These are phyloP conservation scores for Stenopsyche tienmushanensis DNA, from an alignment of 1,140 invertebrate species.

Conservation along the genomic window DNA sequence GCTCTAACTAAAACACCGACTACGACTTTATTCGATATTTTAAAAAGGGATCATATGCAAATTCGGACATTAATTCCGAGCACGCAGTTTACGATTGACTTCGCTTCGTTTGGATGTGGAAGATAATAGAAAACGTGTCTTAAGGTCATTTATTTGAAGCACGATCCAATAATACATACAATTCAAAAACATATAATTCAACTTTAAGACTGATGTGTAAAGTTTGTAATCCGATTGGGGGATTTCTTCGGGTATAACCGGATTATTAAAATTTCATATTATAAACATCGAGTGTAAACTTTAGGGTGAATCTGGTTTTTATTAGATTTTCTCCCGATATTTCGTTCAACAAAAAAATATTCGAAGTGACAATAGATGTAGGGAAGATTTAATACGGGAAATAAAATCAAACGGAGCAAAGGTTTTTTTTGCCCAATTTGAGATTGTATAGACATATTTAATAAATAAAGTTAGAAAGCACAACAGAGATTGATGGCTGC, in stretches of 20 bases:
- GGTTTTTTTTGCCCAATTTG: too few relatives aligned
- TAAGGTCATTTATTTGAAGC: neutral
- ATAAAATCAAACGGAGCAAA: too few relatives aligned
- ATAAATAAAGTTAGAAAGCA: too few relatives aligned
- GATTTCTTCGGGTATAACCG: conserved; percentile 17
- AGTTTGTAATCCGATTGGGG: conserved; percentile 13
- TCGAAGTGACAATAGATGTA: too few relatives aligned
- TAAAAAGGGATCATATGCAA: neutral
- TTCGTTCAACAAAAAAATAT: too few relatives aligned
- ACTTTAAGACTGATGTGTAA: neutral
- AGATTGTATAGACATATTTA: too few relatives aligned
- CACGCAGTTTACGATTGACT: neutral
- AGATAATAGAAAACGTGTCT: neutral
- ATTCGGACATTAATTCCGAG: neutral
- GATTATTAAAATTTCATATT: conserved; percentile 23
- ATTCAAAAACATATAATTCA: neutral
- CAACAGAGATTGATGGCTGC: too few relatives aligned
- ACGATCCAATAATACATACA: neutral
- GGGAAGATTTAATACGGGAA: too few relatives aligned
- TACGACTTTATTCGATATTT: neutral
- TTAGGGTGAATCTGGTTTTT: neutral
- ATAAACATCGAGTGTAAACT: neutral
- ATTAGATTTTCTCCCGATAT: neutral
- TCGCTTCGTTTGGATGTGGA: neutral
- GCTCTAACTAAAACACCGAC: neutral